A percentile compares a stretch with the other conserved stretches of the same genome.
These are phyloP conservation scores for Ylistrum balloti DNA, from an alignment of 1,140 invertebrate species.

Conservation along the genomic window DNA sequence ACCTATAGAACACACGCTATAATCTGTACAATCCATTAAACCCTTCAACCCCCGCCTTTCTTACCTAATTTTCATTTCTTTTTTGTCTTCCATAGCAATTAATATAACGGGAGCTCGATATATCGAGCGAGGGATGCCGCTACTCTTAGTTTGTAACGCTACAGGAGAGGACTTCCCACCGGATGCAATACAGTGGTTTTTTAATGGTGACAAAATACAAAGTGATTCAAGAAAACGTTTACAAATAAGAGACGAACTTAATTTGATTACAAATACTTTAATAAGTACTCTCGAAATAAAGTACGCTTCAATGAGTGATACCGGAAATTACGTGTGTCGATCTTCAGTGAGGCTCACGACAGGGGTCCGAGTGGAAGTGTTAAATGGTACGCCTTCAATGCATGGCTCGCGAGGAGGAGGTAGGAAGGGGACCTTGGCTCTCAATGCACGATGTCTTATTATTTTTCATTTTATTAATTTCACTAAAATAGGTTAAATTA, in stretches of 20 bases:
- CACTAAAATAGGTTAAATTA: no score
- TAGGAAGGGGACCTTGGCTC: conserved; percentile 2
- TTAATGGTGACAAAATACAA: conserved; percentile 48
- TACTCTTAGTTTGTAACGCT: conserved; percentile 51
- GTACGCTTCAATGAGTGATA: conserved; percentile 38
- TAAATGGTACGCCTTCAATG: conserved; percentile 33
- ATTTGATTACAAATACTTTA: conserved; percentile 49
- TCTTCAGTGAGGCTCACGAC: background rate
- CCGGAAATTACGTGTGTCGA: conserved; percentile 22
- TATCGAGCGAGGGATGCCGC: conserved; percentile 49
- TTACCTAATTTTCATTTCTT: background rate
- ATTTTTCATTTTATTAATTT: background rate
- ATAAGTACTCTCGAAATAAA: conserved; percentile 53
- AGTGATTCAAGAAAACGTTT: conserved; percentile 45
- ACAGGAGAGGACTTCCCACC: conserved; percentile 51
- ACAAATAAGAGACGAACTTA: conserved; percentile 43
- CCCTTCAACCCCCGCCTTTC: background rate
- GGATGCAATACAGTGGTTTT: conserved; percentile 53
- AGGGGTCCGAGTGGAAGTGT: conserved; percentile 22
- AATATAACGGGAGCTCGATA: conserved; percentile 51
- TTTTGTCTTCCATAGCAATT: conserved; percentile 51
- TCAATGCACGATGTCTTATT: background rate
- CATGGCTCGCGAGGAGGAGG: conserved; percentile 29
- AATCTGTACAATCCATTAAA: background rate
- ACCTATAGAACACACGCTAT: background rate